Conservation (phyloP, 1,140 invertebrate genomes). For the Littorina saxatilis region DNA sequence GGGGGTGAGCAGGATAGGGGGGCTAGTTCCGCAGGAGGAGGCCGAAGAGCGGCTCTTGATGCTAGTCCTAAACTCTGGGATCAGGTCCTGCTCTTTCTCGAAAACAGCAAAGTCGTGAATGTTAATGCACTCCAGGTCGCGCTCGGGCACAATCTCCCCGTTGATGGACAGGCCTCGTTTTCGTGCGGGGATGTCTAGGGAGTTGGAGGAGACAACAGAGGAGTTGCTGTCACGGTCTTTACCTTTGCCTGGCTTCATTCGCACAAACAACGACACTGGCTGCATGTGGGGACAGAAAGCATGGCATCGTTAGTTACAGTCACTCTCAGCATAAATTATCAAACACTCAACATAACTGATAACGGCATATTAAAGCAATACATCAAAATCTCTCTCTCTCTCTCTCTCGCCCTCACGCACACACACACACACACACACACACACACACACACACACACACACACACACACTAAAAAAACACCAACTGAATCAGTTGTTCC, state of each 20-base stretch:
- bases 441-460: no score
- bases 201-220: constrained; percentile 33
- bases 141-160: constrained; percentile 65
- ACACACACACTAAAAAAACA: no score
- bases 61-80: constrained; percentile 67
- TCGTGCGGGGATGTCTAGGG: constrained; percentile 33
- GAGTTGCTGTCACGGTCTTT: constrained; percentile 42
- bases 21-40: constrained; percentile 15
- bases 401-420: no score
- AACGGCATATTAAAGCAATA: no score
- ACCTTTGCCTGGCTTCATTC: constrained; percentile 71
- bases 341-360: no score
- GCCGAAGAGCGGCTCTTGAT: constrained; percentile 48
- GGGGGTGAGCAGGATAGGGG: background rate
- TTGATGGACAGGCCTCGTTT: constrained; percentile 71
- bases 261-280: constrained; percentile 69
- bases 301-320: background rate
- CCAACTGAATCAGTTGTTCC: no score
- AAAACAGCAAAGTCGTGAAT: constrained; percentile 74
- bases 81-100: constrained; percentile 67
- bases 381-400: no score
- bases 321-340: background rate
- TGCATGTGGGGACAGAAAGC: constrained; percentile 53
- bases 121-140: constrained; percentile 62
- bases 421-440: no score